These are phyloP conservation scores for Trichechus manatus DNA, from an alignment of 2,113 vertebrate genomes.

Conservation along the genomic window DNA sequence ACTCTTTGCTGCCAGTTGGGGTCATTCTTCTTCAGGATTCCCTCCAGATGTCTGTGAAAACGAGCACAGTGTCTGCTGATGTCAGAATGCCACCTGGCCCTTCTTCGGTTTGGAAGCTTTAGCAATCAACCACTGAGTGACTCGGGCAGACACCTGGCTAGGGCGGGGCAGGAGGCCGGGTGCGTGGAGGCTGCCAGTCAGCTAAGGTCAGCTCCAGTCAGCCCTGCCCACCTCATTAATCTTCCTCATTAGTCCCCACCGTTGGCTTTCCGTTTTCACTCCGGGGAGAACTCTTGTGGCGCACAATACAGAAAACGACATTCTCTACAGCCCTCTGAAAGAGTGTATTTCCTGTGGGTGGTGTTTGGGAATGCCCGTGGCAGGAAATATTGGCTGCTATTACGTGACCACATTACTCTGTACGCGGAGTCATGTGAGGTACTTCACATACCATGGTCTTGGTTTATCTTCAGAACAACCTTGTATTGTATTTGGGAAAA, in stretches of 20 bases:
- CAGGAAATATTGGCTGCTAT: background rate
- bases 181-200: background rate
- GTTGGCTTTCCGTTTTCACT: background rate
- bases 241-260: background rate
- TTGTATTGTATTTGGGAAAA: background rate
- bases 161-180: constrained; percentile 35
- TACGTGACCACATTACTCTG: no score
- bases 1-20: background rate
- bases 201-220: background rate
- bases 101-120: constrained; percentile 33
- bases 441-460: background rate
- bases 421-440: no score
- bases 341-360: background rate
- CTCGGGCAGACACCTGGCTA: background rate
- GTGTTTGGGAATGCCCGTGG: background rate
- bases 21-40: background rate
- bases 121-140: background rate
- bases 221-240: constrained; percentile 7
- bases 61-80: constrained; percentile 27
- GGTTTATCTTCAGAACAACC: background rate
- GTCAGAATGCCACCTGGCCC: constrained; percentile 68
- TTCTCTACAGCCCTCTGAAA: background rate
- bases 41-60: background rate
- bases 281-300: background rate
- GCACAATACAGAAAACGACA: background rate